Conservation (phyloP, 2,113 vertebrate genomes). For the Sula dactylatra region DNA sequence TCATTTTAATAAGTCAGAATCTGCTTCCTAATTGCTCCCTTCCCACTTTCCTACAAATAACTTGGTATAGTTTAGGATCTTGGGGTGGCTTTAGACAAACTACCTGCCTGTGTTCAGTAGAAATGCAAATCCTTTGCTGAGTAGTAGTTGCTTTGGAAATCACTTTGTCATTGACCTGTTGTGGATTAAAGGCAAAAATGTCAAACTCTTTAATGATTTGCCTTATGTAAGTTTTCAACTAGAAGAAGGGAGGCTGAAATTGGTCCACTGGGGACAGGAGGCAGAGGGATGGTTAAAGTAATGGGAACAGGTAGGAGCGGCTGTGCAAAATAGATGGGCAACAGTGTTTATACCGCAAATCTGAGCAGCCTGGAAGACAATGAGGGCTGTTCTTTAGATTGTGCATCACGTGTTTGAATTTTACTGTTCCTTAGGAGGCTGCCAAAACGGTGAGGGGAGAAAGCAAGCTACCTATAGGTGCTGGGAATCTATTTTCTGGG, state of each 20-base stretch:
- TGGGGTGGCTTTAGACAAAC: not conserved
- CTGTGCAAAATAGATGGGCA: not conserved
- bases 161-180: not conserved
- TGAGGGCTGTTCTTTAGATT: not conserved
- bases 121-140: not conserved
- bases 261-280: not conserved
- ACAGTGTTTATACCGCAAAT: not conserved
- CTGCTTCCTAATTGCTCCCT: not conserved
- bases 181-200: constrained; percentile 11
- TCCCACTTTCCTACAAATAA: not conserved
- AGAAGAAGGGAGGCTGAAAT: not conserved
- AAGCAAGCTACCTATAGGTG: not conserved
- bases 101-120: not conserved
- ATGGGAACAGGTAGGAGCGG: not conserved
- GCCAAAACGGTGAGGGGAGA: not conserved
- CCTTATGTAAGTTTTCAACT: not conserved
- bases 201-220: constrained; percentile 2
- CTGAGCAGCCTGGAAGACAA: not conserved
- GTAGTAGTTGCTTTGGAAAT: not conserved
- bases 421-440: not conserved
- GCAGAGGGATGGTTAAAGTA: not conserved
- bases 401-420: not conserved
- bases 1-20: not conserved
- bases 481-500: not conserved
- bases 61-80: not conserved